phyloP scores from a whole-genome alignment of 2,888 invertebrate species.

The Cancer borealis region DNA sequence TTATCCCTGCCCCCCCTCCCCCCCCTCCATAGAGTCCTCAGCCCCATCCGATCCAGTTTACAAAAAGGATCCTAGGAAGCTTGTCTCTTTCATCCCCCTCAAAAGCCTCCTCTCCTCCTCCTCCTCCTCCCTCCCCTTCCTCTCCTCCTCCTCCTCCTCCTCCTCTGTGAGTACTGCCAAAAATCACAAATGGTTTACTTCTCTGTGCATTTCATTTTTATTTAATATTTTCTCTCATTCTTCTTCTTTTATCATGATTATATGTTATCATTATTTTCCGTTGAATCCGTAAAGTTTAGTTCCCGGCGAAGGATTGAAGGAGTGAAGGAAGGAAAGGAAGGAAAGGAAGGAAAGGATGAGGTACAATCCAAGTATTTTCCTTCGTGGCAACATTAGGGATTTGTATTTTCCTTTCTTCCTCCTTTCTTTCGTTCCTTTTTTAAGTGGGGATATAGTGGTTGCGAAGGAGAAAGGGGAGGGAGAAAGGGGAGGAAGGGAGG shows the following conservation, averaged over 20 bases:
- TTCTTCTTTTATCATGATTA: neutral
- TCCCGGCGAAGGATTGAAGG: neutral
- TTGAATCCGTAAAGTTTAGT: neutral
- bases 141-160: neutral
- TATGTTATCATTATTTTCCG: neutral
- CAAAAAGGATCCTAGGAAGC: conserved; percentile 58
- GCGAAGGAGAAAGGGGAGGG: neutral
- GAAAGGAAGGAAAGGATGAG: neutral
- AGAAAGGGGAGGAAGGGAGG: neutral
- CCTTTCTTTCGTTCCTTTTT: conserved; percentile 37
- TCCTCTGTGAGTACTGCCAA: neutral
- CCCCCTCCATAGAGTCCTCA: neutral
- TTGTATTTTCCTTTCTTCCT: conserved; percentile 57
- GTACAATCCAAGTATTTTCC: neutral
- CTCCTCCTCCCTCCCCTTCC: neutral
- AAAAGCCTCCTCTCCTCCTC: neutral
- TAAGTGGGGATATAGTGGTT: conserved; percentile 22
- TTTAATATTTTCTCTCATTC: neutral
- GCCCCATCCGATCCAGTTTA: conserved; percentile 59
- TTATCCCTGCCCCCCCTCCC: neutral
- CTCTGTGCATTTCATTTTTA: neutral
- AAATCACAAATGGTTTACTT: neutral
- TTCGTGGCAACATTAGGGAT: conserved; percentile 46
- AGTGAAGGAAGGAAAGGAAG: neutral
- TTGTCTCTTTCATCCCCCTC: conserved; percentile 60